Base-by-base conservation (phyloP, 2,113 vertebrate genomes). In the Ictalurus punctatus region DNA sequence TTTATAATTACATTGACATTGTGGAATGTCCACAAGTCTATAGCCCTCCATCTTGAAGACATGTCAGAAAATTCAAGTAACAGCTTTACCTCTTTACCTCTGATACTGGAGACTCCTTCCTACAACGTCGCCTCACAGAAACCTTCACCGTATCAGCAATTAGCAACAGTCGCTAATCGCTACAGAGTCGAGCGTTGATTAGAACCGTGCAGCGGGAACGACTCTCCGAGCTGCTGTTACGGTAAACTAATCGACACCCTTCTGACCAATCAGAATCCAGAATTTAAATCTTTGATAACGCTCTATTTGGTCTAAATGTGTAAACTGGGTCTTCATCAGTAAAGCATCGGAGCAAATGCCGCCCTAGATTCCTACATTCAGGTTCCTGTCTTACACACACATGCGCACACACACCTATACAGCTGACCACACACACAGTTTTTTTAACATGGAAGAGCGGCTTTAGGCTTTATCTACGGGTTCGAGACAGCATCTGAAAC, bases 351-450 rank as follows among this genome's bases (percentile, higher is more conserved):
- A 76, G 73, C 73, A 86, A 76, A 73, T 52, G 44, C 27, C 30
- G 48, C 14, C 54, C 85, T 86, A 40, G 37, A 61, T 83, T 40
- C 89, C 88, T 86, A 83, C 67, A 87, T 52, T 58, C 74, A 80
- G 13, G 61, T 14, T 44, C 37, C 23, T 37, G 34, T 21, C 69
- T 40, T 74, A 8, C 71, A 40, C 19, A 40, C 67, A 69, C 67
- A 69, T n/a, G n/a, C 3, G 34, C 12, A 69, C 63, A 67, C 67
- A 71, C 61, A 65, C 9, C 61, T 63, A 23, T 25, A 25, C 61
- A 25, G 23, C 9, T 23, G 61, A 63, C 61, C 61, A 65, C 23
- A 65, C 61, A 61, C 59, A 23, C 58, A 59, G 17, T 59, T 1
- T 59, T 1, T 59, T 59, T 19, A 59, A 59, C 21, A 6, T 21